Evolutionary conservation across 2,888 invertebrate genomes (phyloP), one percentile per base, ranked within the genome.

Genomic region (Branchinecta sandiegonensis): DNA sequence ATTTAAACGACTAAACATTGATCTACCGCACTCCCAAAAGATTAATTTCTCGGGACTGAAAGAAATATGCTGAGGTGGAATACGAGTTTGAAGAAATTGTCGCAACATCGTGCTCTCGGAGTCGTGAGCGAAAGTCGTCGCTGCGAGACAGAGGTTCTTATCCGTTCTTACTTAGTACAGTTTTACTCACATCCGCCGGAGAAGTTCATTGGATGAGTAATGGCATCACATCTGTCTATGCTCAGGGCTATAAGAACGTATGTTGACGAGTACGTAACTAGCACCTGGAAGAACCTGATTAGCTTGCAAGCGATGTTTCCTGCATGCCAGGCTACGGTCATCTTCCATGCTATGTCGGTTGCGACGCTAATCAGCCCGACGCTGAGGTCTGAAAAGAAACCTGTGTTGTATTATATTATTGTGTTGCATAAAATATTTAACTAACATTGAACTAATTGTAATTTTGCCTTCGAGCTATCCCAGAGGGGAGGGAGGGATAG

Each of bases 201-300:
- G 79, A 94, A 94, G 80, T 93, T 93, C 90, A 94, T 91, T 1
- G 94, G 94, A 79, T 91, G 89, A 13, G 90, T 90, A 76, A 94
- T 93, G 72, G 93, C 94, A 75, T 94, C 93, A 77, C 92, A 93
- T 74, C 94, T 83, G 80, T 94, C 94, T 75, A 94, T 91, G 75
- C 91, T 92, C 70, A 94, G 82, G 4, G 93, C 93, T 46, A 94
- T 93, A 69, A 94, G 81, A 47, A 94, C 92, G 77, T 94, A 94
- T 0, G 93, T 94, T 4, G 93, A 93, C 1, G 91, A 90, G 77
- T 91, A 94, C 73, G 92, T 92, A 67, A 93, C 91, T 72, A 92
- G 85, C 2, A 86, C 89, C 82, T 90, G 89, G 66, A 87, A 80
- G 77, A 90, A 94, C 74, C 88, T 86, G 71, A 93, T 87, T 71